These are phyloP conservation scores for Masticophis lateralis DNA, from an alignment of 2,797 vertebrate genomes.

Conservation along the genomic window DNA sequence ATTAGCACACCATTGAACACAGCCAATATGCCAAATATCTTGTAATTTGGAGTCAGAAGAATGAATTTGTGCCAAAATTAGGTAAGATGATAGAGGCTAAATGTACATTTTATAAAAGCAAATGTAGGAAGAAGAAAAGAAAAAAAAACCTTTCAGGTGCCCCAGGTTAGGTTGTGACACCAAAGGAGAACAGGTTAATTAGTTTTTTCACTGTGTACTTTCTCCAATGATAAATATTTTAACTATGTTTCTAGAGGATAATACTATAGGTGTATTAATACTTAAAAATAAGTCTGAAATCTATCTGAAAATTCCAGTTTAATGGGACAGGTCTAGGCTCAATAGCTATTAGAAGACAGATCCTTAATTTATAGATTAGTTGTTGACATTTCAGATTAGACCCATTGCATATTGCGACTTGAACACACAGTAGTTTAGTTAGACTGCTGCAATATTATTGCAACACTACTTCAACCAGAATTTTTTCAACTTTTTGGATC, in stretches of 20 bases:
- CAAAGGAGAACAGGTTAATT: not conserved
- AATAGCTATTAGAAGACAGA: not conserved
- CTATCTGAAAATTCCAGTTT: not conserved
- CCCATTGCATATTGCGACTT: not conserved
- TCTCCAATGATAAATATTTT: not conserved
- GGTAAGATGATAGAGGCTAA: not conserved
- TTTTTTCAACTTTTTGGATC: not conserved
- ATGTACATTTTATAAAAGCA: not conserved
- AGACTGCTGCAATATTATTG: not conserved
- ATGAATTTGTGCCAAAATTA: not conserved
- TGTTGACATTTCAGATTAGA: not conserved
- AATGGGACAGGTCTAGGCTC: not conserved
- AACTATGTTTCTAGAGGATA: not conserved
- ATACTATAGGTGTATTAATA: not conserved
- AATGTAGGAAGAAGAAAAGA: not conserved
- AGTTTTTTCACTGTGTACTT: not conserved
- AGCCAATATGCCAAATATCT: not conserved
- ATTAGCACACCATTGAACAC: not conserved
- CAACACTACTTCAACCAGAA: not conserved
- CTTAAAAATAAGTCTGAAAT: not conserved
- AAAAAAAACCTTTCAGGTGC: not conserved
- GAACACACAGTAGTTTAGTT: not conserved
- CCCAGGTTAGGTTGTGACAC: not conserved
- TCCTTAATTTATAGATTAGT: not conserved
- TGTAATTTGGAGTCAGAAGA: not conserved